phyloP scores from a whole-genome alignment of 64 coral and sea anemone genomes.

The Anthopleura sola region DNA sequence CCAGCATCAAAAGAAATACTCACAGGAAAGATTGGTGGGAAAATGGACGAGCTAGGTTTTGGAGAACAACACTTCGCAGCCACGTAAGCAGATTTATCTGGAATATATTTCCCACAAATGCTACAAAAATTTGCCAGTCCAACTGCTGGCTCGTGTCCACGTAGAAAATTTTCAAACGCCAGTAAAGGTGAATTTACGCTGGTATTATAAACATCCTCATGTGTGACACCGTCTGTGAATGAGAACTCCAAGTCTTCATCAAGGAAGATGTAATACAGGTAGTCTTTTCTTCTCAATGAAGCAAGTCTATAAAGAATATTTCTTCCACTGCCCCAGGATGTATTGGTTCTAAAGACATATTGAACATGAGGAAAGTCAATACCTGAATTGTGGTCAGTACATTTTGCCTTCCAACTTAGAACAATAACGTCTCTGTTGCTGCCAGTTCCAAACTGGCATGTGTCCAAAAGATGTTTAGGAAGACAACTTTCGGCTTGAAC shows the following conservation, averaged over 20 bases:
- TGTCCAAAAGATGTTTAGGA: constrained; percentile 39
- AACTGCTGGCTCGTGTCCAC: constrained; percentile 55
- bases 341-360: constrained; percentile 56
- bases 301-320: constrained; percentile 66
- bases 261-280: constrained; percentile 74
- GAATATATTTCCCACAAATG: constrained; percentile 60
- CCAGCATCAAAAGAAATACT: constrained; percentile 85
- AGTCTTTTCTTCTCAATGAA: constrained; percentile 24
- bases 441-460: constrained; percentile 30
- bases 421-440: constrained; percentile 64
- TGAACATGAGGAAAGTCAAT: constrained; percentile 30
- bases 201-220: constrained; percentile 2
- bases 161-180: constrained; percentile 82
- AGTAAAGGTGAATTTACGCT: constrained; percentile 25
- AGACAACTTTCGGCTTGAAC: constrained; percentile 80
- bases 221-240: constrained; percentile 44
- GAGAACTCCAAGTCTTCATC: constrained; percentile 85
- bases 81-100: constrained; percentile 36
- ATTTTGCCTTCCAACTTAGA: constrained; percentile 57
- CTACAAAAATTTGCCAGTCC: constrained; percentile 81
- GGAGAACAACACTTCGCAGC: constrained; percentile 59
- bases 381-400: constrained; percentile 17
- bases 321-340: constrained; percentile 71
- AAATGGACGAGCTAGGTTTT: constrained; percentile 14
- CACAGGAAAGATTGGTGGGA: constrained; percentile 66